Base-by-base conservation (phyloP, 2,797 vertebrate species). In the Phalanger gymnotis region DNA sequence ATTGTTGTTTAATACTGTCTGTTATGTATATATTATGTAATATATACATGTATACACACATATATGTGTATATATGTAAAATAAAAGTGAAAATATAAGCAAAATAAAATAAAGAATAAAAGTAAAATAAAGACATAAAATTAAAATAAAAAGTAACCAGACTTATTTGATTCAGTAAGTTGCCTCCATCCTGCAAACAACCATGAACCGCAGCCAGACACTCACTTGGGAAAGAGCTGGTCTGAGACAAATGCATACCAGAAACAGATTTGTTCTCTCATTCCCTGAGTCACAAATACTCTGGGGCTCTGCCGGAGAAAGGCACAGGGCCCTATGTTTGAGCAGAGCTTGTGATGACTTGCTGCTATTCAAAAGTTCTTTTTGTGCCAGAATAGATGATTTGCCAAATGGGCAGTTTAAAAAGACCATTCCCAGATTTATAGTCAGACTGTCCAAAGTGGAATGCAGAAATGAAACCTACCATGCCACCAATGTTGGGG, bases 391-490 rank as follows among this genome's bases (percentile, higher is more conserved):
- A 47, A 10, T 0, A 1, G 22, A 19, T 0, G 2, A 0, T 2
- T 10, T 22, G 2, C 51, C 6, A 0, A 3, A 54, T 0, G n/a
- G 22, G 5, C 27, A 28, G 27, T 13, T 10, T n/a, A 54, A 13
- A 40, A 30, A 19, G 22, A 13, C 54, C 30, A 0, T 51, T 34
- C 91, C 53, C 34, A 10, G 54, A 5, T 91, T 54, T 0, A 40
- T 5, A 53, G 12, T n/a, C 7, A 51, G 19, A 51, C 34, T 54
- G 52, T 90, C n/a, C 58, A 9, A 47, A 93, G 52, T 12, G 31
- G 2, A 3, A 4, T 0, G 0, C 1, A 31, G 22, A 56, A 27
- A 40, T 31, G 25, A 3, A 0, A 19, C 31, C 53, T 92, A 28
- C 22, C 0, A 0, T 3, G 94, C 31, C 54, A 92, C 3, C 53